Percentiles rank a stretch among this genome's conserved stretches.
Conservation (phyloP, 2,888 invertebrate species). For the Diaperis boleti region DNA sequence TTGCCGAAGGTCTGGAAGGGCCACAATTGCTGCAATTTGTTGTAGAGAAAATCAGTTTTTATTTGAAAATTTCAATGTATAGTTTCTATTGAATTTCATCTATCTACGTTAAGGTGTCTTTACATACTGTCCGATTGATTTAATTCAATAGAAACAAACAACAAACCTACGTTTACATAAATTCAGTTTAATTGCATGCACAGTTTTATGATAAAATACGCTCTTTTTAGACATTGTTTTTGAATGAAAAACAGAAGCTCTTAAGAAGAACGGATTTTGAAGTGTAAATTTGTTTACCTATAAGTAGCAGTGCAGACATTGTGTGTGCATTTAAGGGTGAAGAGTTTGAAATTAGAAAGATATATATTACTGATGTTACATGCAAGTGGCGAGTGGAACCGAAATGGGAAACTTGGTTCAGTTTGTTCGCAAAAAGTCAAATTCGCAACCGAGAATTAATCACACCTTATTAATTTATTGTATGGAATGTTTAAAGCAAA, state of each 20-base stretch:
- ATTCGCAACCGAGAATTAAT: too few species aligned
- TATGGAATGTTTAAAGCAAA: too few species aligned
- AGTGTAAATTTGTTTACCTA: slow-evolving; percentile 56
- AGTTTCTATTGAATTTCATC: slow-evolving; percentile 8
- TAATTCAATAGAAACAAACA: slow-evolving; percentile 3
- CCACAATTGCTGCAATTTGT: slow-evolving; percentile 79
- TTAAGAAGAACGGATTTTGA: slow-evolving; percentile 28
- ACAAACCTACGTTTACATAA: not conserved
- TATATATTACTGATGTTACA: slow-evolving; percentile 7
- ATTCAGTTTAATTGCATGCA: slow-evolving; percentile 15
- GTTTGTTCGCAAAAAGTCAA: not conserved
- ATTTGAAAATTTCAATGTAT: not conserved
- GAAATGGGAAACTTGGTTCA: slow-evolving; percentile 2
- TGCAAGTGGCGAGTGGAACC: not conserved
- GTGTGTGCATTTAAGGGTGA: slow-evolving; percentile 50
- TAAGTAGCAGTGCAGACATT: slow-evolving; percentile 51
- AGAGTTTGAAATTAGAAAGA: slow-evolving; percentile 43
- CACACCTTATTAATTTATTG: too few species aligned
- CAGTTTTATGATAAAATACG: not conserved
- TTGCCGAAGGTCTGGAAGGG: slow-evolving; percentile 82
- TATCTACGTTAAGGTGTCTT: too few species aligned
- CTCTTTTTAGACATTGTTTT: slow-evolving; percentile 1
- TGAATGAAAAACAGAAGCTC: slow-evolving; percentile 2
- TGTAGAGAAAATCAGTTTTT: not conserved
- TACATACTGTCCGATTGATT: not conserved